Base-by-base conservation (phyloP, 1,140 invertebrate species). In the Musca vetustissima region DNA sequence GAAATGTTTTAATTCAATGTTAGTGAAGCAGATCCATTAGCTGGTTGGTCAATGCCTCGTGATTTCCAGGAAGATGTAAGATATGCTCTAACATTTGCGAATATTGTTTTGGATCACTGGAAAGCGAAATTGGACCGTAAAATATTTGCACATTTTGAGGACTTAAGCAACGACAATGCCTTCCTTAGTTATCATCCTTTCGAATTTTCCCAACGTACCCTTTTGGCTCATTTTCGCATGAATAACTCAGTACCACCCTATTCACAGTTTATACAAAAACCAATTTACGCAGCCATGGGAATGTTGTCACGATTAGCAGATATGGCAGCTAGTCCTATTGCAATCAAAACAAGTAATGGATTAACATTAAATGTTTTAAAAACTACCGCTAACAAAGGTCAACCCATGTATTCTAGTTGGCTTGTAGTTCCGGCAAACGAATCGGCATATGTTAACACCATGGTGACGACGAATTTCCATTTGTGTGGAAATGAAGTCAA, bases 171-270 rank as follows among this genome's bases (percentile, higher is more conserved):
- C 72, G 85, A 86, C 72, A 86, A 86, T 71, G 84, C 76, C 13
- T 86, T 86, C 68, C 72, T 86, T 8, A 86, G 84, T 71, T 84
- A 83, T 76, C 77, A 84, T 76, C 85, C 85, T 0, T 70, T 81
- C 59, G 84, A 83, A 71, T 86, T 86, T 69, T 77, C 73, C 4
- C 85, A 86, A 73, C 73, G 85, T 24, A 83, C 65, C 14, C 71
- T 86, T 11, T 72, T 86, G 32, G 82, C 85, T 7, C 84, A 85
- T 68, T 86, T 86, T 73, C 83, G 83, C 47, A 85, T 85, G 81
- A 86, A 85, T 66, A 77, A 82, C 48, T 84, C 84, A 0, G 68
- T 73, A 2, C 83, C 84, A 1, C 73, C 71, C 11, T 79, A 85
- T 71, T 79, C 76, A 4, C 85, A 85, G 75, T 85, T 86, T 68